Percentiles rank a stretch among this genome's conserved stretches.
Evolutionary conservation across 2,888 invertebrate genomes (phyloP).

Genomic region (Zygothrica quintamaculata): DNA sequence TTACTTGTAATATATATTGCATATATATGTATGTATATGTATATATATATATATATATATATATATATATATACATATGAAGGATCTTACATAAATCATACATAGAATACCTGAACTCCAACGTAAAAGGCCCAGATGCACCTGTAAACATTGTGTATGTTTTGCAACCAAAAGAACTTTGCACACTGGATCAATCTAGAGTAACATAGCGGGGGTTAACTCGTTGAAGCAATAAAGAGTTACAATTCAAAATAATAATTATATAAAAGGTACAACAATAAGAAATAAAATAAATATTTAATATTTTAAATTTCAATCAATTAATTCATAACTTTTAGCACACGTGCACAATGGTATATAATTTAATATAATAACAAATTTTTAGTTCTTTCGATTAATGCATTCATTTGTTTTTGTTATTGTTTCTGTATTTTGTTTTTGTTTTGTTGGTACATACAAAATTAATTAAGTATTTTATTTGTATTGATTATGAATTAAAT

Average conservation of each 20-base stretch:
- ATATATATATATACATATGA: constrained; percentile 5
- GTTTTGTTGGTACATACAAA: constrained; percentile 39
- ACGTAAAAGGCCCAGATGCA: constrained; percentile 13
- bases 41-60: too few relatives aligned
- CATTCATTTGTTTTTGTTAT: constrained; percentile 15
- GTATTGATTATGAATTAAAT: too few relatives aligned
- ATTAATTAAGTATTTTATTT: constrained; percentile 20
- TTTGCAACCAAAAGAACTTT: constrained; percentile 78
- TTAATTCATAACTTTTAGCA: constrained; percentile 35
- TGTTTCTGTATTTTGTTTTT: constrained; percentile 26
- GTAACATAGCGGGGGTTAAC: constrained; percentile 49
- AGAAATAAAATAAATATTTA: constrained; percentile 15
- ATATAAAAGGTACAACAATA: constrained; percentile 44
- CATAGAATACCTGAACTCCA: constrained; percentile 35
- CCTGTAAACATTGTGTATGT: constrained; percentile 64
- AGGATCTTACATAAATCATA: constrained; percentile 36
- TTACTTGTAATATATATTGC: not conserved
- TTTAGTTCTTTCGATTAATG: constrained; percentile 17
- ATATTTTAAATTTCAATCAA: constrained; percentile 47
- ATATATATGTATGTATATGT: too few relatives aligned
- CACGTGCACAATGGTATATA: constrained; percentile 48
- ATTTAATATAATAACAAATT: constrained; percentile 41
- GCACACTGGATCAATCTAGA: constrained; percentile 44
- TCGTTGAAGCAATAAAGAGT: constrained; percentile 44
- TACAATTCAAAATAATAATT: constrained; percentile 14